Percentiles rank a stretch among this genome's conserved stretches.
These are phyloP conservation scores for Thalassarche chlororhynchos DNA, from an alignment of 2,113 vertebrate genomes.

Conservation along the genomic window DNA sequence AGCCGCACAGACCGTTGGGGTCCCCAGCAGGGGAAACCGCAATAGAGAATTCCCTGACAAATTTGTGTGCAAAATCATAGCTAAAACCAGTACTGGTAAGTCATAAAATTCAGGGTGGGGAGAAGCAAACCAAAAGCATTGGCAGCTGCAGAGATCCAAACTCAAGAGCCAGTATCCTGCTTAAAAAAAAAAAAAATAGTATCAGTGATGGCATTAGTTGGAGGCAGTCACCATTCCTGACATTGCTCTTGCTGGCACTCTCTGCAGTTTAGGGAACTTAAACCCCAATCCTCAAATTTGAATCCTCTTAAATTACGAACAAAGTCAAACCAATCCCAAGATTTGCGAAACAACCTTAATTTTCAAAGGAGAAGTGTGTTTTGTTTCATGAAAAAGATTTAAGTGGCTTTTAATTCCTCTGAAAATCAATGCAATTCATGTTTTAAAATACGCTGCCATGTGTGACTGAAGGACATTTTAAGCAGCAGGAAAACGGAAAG, in stretches of 20 bases:
- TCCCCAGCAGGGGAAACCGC: not conserved
- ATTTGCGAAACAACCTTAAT: not conserved
- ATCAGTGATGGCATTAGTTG: not conserved
- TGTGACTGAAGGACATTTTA: not conserved
- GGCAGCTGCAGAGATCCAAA: not conserved
- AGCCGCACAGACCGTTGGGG: accelerated
- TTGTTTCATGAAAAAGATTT: not conserved
- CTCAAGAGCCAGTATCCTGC: not conserved
- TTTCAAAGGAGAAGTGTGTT: not conserved
- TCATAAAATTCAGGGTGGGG: not conserved
- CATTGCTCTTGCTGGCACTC: not conserved
- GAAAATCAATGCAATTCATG: not conserved
- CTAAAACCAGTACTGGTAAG: not conserved
- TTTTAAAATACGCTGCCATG: not conserved
- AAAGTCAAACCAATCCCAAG: not conserved
- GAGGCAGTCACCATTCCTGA: not conserved
- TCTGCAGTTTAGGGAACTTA: not conserved
- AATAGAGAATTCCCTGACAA: not conserved
- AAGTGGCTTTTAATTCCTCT: not conserved
- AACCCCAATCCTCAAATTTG: not conserved
- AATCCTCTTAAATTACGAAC: not conserved
- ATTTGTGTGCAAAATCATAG: not conserved
- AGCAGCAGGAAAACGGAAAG: not conserved
- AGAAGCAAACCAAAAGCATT: not conserved
- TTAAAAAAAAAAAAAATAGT: not conserved